Percentiles rank a stretch among this genome's conserved stretches.
Evolutionary conservation across 2,113 vertebrate species (phyloP).

Genomic region (Verasper variegatus): DNA sequence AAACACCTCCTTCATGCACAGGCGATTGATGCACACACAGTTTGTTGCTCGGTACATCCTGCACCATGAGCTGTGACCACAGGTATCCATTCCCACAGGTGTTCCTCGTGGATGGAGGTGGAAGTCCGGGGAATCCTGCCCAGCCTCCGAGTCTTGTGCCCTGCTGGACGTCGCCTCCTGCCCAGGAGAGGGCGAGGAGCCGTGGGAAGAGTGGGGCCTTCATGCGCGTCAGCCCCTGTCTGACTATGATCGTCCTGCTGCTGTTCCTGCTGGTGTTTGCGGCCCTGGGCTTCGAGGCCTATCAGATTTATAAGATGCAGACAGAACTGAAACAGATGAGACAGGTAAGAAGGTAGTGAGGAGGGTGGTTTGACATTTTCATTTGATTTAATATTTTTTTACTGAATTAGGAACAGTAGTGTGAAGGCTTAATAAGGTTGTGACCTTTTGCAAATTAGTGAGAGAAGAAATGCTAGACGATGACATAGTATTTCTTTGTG

Average conservation of each 20-base stretch:
- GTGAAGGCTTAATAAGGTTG: neutral
- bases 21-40: conserved; percentile 14
- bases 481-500: neutral
- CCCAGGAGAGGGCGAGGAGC: conserved; percentile 45
- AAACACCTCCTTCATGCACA: conserved; percentile 45
- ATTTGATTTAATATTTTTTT: too few relatives aligned
- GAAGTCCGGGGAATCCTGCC: neutral
- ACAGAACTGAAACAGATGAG: conserved; percentile 27
- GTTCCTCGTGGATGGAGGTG: conserved; percentile 62
- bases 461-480: neutral
- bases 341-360: conserved; percentile 44
- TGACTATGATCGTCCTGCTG: conserved; percentile 44
- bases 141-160: conserved; percentile 47
- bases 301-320: conserved; percentile 63
- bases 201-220: conserved; percentile 40
- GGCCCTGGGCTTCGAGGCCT: conserved; percentile 62
- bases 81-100: conserved; percentile 65
- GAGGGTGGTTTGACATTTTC: neutral
- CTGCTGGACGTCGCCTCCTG: conserved; percentile 59
- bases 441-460: neutral
- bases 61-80: conserved; percentile 68
- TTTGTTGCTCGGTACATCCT: conserved; percentile 13
- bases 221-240: conserved; percentile 41
- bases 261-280: conserved; percentile 72
- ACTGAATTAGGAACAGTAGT: neutral